Percentiles rank a stretch among this genome's conserved stretches.
phyloP scores from a whole-genome alignment of 2,888 invertebrate genomes.

The Anticlea derivata region DNA sequence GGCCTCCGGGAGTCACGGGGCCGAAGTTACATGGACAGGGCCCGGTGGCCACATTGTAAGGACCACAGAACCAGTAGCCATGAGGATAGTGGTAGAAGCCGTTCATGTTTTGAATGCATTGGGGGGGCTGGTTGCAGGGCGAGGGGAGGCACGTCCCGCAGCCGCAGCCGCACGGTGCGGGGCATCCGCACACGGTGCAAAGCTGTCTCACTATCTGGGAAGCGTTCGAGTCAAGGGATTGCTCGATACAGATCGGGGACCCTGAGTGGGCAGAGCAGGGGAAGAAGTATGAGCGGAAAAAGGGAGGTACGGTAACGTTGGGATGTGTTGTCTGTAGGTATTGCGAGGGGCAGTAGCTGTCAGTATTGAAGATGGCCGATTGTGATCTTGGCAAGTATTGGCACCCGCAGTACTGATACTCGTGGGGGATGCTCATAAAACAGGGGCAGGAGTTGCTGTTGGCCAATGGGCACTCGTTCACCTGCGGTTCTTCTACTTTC shows the following conservation, averaged over 20 bases:
- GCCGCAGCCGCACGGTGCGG: slow-evolving; percentile 44
- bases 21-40: slow-evolving; percentile 35
- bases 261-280: background rate
- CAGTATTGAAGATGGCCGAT: slow-evolving; percentile 36
- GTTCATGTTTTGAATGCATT: slow-evolving; percentile 62
- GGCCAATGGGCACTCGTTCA: slow-evolving; percentile 25
- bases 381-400: slow-evolving; percentile 31
- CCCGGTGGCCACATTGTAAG: slow-evolving; percentile 56
- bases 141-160: slow-evolving; percentile 54
- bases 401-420: slow-evolving; percentile 15
- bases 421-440: slow-evolving; percentile 23
- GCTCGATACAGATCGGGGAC: background rate
- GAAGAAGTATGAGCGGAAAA: slow-evolving; percentile 21
- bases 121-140: slow-evolving; percentile 56
- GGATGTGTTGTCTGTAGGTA: slow-evolving; percentile 1
- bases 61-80: slow-evolving; percentile 69
- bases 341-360: slow-evolving; percentile 3
- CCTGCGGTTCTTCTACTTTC: slow-evolving; percentile 24
- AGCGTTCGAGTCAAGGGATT: background rate
- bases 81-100: slow-evolving; percentile 71
- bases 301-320: slow-evolving; percentile 7
- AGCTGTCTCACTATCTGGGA: slow-evolving; percentile 10
- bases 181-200: slow-evolving; percentile 37
- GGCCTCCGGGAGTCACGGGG: slow-evolving; percentile 41
- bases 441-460: slow-evolving; percentile 52